These are phyloP conservation scores for Fistularia tabacaria DNA, from an alignment of 2,797 vertebrate species.

Conservation along the genomic window DNA sequence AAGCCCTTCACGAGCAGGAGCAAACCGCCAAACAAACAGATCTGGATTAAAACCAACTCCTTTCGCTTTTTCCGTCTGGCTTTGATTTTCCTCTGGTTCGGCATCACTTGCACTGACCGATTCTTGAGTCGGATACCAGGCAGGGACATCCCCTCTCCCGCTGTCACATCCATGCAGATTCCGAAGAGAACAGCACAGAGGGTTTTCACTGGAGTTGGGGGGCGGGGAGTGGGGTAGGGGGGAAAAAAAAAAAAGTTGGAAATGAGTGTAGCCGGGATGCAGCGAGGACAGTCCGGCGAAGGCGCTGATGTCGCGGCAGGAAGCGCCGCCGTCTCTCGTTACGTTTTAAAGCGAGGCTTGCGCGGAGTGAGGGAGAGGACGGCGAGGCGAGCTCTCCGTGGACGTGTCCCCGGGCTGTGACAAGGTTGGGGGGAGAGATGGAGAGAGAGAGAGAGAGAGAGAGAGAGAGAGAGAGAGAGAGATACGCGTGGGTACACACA, in stretches of 20 bases:
- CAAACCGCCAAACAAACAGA: constrained; percentile 78
- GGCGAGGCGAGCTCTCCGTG: constrained; percentile 45
- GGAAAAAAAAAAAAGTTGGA: constrained; percentile 42
- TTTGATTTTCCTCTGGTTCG: constrained; percentile 60
- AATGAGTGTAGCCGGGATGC: constrained; percentile 22
- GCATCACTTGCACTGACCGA: constrained; percentile 58
- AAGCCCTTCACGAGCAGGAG: constrained; percentile 72
- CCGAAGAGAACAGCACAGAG: constrained; percentile 13
- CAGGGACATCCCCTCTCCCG: constrained; percentile 51
- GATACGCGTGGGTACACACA: constrained; percentile 1
- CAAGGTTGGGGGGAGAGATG: too few species aligned
- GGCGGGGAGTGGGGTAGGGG: constrained; percentile 8
- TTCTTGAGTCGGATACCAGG: constrained; percentile 52
- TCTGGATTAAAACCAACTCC: constrained; percentile 80
- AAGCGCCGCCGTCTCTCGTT: constrained; percentile 25
- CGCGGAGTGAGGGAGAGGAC: constrained; percentile 20
- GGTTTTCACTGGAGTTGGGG: constrained; percentile 5
- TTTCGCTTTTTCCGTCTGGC: constrained; percentile 76
- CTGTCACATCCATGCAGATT: constrained; percentile 61
- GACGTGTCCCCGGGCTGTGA: too few species aligned
- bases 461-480: too few species aligned
- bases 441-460: too few species aligned
- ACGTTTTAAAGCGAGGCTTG: constrained; percentile 35
- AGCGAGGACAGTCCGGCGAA: constrained; percentile 4
- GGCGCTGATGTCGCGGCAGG: too few species aligned